Base-by-base conservation (phyloP, 1,140 invertebrate genomes). In the Gryllus bimaculatus region DNA sequence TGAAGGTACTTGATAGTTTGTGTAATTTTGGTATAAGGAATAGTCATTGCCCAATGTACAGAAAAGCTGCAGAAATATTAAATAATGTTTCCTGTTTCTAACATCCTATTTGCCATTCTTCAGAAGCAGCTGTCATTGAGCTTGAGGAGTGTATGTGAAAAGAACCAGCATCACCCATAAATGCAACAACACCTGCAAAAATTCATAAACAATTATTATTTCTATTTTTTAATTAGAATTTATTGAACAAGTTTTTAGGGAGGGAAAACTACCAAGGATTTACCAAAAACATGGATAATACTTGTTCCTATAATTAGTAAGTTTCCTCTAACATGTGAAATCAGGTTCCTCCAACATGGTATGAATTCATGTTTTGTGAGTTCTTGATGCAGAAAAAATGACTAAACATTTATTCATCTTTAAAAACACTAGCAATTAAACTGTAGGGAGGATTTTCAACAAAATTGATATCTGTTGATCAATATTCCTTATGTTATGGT, bases 121-220 rank as follows among this genome's bases (percentile, higher is more conserved):
- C 54, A 66, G 18, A 66, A 13, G 18, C 54, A 13, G 54, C 18
- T 7, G 54, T 66, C 54, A 66, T 66, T 78, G 78, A 15, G 7
- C 78, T 48, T 49, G 26, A 47, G 79, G 79, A 0, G 75, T 79
- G 79, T 79, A 79, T 15, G 79, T 77, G 48, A 79, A 79, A 3
- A 79, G 75, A 6, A 79, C 79, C 48, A 79, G 20, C 79, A 79
- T 79, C 8, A 79, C 79, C 79, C 79, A 79, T 15, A 79, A 49
- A 48, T 79, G 79, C 21, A 79, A 47, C 13, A 79, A 48, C 39
- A 79, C 79, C 79, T 79, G 39, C 0, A 74, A 79, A 66, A 79
- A 54, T 20, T 49, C 48, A 47, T 39, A 18, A 54, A 79, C 15
- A 8, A 78, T n/a, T 8, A 21, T 39, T n/a, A 8, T 7, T 26